Evolutionary conservation across 2,113 vertebrate species (phyloP), one percentile per base, ranked within the genome.

Genomic region (Podarcis raffonei): DNA sequence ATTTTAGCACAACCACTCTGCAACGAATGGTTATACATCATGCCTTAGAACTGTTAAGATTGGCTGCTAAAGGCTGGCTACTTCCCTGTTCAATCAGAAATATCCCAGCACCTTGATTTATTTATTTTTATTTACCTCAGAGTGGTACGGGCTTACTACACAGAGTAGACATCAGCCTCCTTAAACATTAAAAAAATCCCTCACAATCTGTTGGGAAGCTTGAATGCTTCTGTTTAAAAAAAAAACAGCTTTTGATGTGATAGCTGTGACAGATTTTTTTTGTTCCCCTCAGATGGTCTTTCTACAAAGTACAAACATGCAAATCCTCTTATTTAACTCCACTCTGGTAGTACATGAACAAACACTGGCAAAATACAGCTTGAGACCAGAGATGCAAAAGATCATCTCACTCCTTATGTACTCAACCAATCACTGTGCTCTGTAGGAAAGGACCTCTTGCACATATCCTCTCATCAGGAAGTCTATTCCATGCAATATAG

Each of bases 71-170:
- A 75, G 53, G 13, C 7, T 27, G 20, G 27, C 25, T 76, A 77
- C 53, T 83, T 35, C 76, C 35, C 42, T 18, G 75, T 72, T 66
- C 71, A 53, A 2, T 3, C 22, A 27, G 32, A 88, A 75, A 65
- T 18, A 48, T 68, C 57, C 30, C 69, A n/a, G 80, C 20, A 65
- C 16, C 22, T 39, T 66, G 37, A 82, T 75, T 82, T 65, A 83
- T 88, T 83, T 12, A 53, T 53, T 62, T 62, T 59, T 62, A 75
- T 88, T 88, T 83, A 75, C 76, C 39, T 66, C 48, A 65, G 37
- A 7, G 5, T 53, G 30, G 37, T 39, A 68, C 2, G 39, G 22
- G 48, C 30, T 11, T 83, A 66, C 16, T 32, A 7, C 53, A 16
- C 8, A 57, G 37, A 12, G n/a, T 37, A 57, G 42, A 76, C 74